These are phyloP conservation scores for Dendronephthya gigantea DNA, from an alignment of 64 coral and sea anemone genomes.

Conservation along the genomic window DNA sequence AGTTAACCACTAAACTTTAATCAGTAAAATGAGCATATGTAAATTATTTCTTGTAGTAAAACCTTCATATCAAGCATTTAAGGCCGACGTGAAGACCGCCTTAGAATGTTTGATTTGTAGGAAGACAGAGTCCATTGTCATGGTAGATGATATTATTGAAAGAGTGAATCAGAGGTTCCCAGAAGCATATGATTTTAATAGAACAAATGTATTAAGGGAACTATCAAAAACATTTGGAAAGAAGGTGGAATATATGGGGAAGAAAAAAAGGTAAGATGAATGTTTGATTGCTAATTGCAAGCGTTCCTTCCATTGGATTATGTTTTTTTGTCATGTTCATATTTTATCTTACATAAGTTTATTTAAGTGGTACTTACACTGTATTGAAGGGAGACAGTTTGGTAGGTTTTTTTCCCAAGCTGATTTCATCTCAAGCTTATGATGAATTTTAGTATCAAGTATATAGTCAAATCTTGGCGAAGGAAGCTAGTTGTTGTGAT, in stretches of 20 bases:
- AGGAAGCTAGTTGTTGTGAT: no score
- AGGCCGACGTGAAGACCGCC: background rate
- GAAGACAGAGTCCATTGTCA: background rate
- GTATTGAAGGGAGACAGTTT: no score
- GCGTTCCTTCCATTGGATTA: no score
- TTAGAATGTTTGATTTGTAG: slow-evolving; percentile 8
- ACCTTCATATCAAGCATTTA: slow-evolving; percentile 6
- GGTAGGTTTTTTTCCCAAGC: no score
- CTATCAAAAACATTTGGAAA: background rate
- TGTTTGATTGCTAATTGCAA: background rate
- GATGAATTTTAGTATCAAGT: no score
- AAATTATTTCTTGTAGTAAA: background rate
- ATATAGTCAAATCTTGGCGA: no score
- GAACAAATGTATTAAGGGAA: background rate
- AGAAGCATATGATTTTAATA: background rate
- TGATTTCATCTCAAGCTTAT: no score
- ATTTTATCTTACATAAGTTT: no score
- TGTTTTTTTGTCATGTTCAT: no score
- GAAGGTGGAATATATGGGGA: background rate
- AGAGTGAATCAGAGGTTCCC: background rate
- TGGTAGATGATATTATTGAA: background rate
- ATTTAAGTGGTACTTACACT: no score
- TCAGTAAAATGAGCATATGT: no score
- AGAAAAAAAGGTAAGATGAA: background rate
- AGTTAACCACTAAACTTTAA: no score